These are phyloP conservation scores for Dasyornis broadbenti DNA, from an alignment of 2,113 vertebrate species.

Conservation along the genomic window DNA sequence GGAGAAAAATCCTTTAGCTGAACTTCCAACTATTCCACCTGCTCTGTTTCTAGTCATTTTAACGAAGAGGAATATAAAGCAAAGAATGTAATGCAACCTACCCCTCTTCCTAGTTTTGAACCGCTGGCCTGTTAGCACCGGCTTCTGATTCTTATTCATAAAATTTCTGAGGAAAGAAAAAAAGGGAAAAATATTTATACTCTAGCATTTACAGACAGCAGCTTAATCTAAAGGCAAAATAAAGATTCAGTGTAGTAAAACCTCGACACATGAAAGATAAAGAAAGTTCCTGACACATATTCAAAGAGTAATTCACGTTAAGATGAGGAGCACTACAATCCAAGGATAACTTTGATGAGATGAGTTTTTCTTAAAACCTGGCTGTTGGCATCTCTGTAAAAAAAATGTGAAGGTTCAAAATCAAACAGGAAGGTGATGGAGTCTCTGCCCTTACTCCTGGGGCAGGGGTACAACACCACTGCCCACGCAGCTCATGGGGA, in stretches of 20 bases:
- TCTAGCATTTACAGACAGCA: background rate
- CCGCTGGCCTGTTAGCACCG: conserved; percentile 94
- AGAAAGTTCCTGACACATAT: background rate
- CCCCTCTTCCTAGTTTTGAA: conserved; percentile 98
- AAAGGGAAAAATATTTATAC: background rate
- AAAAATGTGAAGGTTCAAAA: rapidly evolving
- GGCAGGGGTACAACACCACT: background rate
- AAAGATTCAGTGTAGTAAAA: background rate
- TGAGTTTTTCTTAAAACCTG: background rate
- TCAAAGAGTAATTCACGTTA: background rate
- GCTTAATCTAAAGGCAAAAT: background rate
- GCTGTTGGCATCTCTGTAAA: background rate
- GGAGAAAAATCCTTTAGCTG: background rate
- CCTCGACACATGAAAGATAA: background rate
- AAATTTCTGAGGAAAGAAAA: conserved; percentile 80
- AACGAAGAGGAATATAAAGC: background rate
- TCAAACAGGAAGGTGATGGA: background rate
- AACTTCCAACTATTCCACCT: background rate
- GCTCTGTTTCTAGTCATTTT: background rate
- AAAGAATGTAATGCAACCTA: conserved; percentile 53
- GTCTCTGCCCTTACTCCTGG: no score
- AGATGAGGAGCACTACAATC: background rate
- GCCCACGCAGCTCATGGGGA: background rate
- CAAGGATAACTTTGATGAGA: background rate
- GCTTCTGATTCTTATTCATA: conserved; percentile 98